Evolutionary conservation across 2,113 vertebrate species (phyloP).

Genomic region (Caranx melampygus): DNA sequence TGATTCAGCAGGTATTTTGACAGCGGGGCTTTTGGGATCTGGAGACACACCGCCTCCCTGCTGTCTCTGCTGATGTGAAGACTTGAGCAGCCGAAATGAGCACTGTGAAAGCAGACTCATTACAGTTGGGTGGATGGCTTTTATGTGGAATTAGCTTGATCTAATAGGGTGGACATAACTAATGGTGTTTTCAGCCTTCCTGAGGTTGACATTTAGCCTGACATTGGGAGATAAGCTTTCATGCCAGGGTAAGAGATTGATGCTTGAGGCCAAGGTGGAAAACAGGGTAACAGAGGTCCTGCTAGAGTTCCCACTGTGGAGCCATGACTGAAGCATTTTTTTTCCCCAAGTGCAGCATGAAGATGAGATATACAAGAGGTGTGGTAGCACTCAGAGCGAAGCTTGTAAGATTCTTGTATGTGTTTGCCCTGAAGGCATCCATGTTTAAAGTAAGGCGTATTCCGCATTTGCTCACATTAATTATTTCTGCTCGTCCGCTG

Average conservation of each 20-base stretch:
- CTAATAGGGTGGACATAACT: conserved; percentile 70
- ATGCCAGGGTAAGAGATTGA: conserved; percentile 58
- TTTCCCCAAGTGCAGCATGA: conserved; percentile 44
- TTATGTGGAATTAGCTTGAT: conserved; percentile 69
- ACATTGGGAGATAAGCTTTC: conserved; percentile 65
- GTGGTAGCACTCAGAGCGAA: conserved; percentile 4
- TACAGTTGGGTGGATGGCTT: conserved; percentile 60
- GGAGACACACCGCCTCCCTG: conserved; percentile 48
- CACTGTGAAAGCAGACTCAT: conserved; percentile 53
- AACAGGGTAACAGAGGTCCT: conserved; percentile 19
- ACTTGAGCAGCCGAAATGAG: conserved; percentile 34
- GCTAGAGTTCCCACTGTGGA: conserved; percentile 16
- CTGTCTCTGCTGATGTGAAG: conserved; percentile 49
- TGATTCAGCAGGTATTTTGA: conserved; percentile 47
- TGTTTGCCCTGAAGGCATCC: conserved; percentile 47
- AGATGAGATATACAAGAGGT: conserved; percentile 50
- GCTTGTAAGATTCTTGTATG: conserved; percentile 26
- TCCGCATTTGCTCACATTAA: conserved; percentile 50
- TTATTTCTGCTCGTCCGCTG: conserved; percentile 52
- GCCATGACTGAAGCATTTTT: conserved; percentile 50
- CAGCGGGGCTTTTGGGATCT: conserved; percentile 51
- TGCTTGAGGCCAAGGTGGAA: conserved; percentile 31
- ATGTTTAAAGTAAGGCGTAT: conserved; percentile 54
- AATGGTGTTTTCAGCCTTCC: conserved; percentile 62
- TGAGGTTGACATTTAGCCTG: conserved; percentile 72